Base-by-base conservation (phyloP, 2,797 vertebrate species). In the Echeneis naucrates region DNA sequence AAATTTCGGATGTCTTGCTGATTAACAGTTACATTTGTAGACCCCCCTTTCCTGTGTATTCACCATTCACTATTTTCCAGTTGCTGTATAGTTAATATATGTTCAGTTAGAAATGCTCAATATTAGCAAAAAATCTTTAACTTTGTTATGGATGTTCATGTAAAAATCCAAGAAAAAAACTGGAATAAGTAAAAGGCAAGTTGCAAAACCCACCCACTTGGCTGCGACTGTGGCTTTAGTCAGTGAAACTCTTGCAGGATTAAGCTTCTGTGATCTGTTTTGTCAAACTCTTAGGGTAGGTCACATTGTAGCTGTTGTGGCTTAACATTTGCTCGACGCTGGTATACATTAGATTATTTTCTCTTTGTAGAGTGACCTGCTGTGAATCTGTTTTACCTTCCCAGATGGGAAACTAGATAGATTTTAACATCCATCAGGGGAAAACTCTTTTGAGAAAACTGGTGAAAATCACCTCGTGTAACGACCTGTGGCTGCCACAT, bases 381-480 rank as follows among this genome's bases (percentile, higher is more conserved):
- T 52, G 55, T 27, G 13, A 53, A 53, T 82, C 72, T 42, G 6
- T 42, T 44, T 44, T 42, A 51, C 56, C 24, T 63, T 54, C 54
- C 70, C 54, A 73, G 68, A 78, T 81, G 78, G 70, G 38, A 47
- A 70, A 64, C 13, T 2, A 10, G 56, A 55, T 47, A 71, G 58
- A 30, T 64, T 75, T 72, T 77, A 54, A 65, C 50, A 51, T 59
- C 73, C 63, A 65, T 82, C 59, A 70, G 58, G 19, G 40, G 44
- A 54, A 67, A 87, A 86, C 85, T 82, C 80, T 72, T 66, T 37
- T 40, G 33, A 72, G 48, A 16, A 50, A 67, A 33, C 33, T 8
- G 13, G 27, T 26, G 47, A 40, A 62, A 66, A 64, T 72, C 24
- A 37, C 67, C 60, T 64, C 27, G 24, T 66, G 45, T 53, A 38